Conservation (phyloP, 2,888 invertebrate genomes). For the Laspeyria flexula region DNA sequence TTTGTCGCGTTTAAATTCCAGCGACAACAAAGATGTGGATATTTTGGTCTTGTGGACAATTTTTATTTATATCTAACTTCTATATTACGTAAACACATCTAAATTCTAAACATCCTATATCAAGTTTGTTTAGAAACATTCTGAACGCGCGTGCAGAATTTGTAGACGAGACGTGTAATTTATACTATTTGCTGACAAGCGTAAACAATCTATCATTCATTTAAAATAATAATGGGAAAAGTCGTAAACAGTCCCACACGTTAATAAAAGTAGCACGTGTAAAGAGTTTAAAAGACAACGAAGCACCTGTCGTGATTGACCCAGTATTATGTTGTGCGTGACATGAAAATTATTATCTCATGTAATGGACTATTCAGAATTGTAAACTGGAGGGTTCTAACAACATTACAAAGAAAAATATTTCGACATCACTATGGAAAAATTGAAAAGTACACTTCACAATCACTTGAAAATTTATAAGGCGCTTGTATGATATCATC, state of each 20-base stretch:
- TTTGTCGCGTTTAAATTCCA: too few relatives aligned
- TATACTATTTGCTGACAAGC: constrained; percentile 1
- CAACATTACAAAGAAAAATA: too few relatives aligned
- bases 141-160: neutral
- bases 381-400: too few relatives aligned
- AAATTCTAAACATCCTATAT: constrained; percentile 3
- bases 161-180: constrained; percentile 2
- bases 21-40: too few relatives aligned
- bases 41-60: too few relatives aligned
- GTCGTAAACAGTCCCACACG: constrained; percentile 23
- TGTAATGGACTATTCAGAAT: too few relatives aligned
- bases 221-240: constrained; percentile 12
- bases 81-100: neutral
- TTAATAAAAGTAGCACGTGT: constrained; percentile 13
- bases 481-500: too few relatives aligned
- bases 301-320: neutral
- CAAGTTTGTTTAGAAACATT: neutral
- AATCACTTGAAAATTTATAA: too few relatives aligned
- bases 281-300: neutral
- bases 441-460: too few relatives aligned
- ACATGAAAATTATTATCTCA: neutral
- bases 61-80: neutral
- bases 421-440: too few relatives aligned
- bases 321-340: neutral
- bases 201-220: constrained; percentile 21